Conservation (phyloP, 2,113 vertebrate genomes). For the Carollia perspicillata region DNA sequence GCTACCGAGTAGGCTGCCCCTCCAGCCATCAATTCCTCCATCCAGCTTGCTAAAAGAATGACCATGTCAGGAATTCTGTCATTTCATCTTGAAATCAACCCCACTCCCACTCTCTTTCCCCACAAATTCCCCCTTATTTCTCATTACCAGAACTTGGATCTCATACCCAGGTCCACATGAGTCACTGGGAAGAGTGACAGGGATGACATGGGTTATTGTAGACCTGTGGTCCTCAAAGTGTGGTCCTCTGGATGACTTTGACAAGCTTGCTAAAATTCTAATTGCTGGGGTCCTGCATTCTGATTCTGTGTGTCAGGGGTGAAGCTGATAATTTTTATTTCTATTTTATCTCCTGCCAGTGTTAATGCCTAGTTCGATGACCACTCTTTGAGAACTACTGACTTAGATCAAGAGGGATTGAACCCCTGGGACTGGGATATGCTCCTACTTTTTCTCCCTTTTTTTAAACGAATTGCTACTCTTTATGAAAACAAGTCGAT, state of each 20-base stretch:
- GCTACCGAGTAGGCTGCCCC: neutral
- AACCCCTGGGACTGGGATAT: neutral
- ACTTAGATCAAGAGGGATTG: neutral
- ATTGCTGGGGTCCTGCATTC: neutral
- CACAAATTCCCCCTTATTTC: neutral
- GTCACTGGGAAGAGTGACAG: neutral
- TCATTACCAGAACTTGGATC: neutral
- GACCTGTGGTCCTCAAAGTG: neutral
- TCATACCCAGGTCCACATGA: neutral
- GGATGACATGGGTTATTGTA: neutral
- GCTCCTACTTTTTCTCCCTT: neutral
- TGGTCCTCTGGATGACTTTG: neutral
- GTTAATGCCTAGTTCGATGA: neutral
- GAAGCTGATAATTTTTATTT: neutral
- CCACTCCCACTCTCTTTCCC: too few relatives aligned
- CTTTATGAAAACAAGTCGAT: neutral
- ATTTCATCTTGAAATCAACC: neutral
- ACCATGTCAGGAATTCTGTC: neutral
- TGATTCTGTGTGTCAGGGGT: neutral
- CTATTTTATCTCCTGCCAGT: neutral
- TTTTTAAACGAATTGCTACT: neutral
- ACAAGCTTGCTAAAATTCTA: neutral
- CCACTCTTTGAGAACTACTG: neutral
- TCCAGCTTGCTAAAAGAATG: neutral
- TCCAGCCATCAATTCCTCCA: neutral